phyloP scores from a whole-genome alignment of 2,888 invertebrate genomes.

The Cerastis rubricosa region DNA sequence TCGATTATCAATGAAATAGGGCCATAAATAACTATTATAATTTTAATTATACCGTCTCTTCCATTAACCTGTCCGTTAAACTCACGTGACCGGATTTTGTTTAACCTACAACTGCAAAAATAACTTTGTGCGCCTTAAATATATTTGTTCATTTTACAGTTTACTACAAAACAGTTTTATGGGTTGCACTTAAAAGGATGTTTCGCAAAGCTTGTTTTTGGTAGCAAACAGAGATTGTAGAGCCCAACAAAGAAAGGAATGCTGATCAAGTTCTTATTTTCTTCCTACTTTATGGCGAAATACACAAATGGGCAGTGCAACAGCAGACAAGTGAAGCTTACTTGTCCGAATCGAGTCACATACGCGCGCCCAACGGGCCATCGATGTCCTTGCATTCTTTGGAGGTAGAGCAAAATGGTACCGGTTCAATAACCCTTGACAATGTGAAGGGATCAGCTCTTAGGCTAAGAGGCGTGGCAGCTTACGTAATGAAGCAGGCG shows the following conservation, averaged over 20 bases:
- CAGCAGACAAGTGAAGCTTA: constrained; percentile 51
- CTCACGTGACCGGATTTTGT: constrained; percentile 48
- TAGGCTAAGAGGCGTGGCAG: constrained; percentile 79
- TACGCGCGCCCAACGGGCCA: constrained; percentile 74
- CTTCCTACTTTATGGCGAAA: constrained; percentile 14
- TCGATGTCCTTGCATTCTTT: constrained; percentile 88
- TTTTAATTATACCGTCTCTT: constrained; percentile 55
- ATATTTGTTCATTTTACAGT: constrained; percentile 63
- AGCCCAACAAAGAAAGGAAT: constrained; percentile 43
- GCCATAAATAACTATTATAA: constrained; percentile 61
- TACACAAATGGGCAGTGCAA: constrained; percentile 28
- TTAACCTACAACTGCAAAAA: constrained; percentile 47
- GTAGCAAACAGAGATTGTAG: constrained; percentile 75
- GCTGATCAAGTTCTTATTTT: constrained; percentile 17
- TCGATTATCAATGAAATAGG: constrained; percentile 58
- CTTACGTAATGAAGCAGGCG: constrained; percentile 83
- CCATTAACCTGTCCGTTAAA: constrained; percentile 61
- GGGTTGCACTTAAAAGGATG: constrained; percentile 74
- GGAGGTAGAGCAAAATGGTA: constrained; percentile 84
- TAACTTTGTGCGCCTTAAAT: constrained; percentile 45
- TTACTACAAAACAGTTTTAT: constrained; percentile 49
- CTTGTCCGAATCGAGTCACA: constrained; percentile 55
- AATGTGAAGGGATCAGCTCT: constrained; percentile 87
- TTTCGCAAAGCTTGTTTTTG: constrained; percentile 80
- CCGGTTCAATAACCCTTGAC: constrained; percentile 87